Conservation (phyloP, 2,113 vertebrate species). For the Crotalus horridus region DNA sequence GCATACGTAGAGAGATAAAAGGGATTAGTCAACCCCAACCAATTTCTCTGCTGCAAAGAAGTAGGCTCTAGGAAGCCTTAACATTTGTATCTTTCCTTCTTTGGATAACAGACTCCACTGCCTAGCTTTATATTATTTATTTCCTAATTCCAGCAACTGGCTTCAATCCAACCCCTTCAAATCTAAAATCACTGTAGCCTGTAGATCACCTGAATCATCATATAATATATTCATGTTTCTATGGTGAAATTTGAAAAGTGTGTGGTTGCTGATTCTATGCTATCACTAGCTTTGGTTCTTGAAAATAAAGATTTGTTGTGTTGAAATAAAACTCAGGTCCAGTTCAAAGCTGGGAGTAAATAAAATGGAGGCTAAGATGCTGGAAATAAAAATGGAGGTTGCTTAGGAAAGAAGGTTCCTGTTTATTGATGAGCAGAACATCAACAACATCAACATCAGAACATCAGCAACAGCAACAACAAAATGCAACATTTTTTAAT, state of each 20-base stretch:
- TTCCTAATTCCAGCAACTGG: background rate
- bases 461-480: no score
- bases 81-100: background rate
- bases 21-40: background rate
- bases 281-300: background rate
- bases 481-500: no score
- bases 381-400: no score
- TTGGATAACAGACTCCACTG: background rate
- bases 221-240: background rate
- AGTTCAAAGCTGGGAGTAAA: no score
- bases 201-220: background rate
- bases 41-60: background rate
- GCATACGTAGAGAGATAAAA: background rate
- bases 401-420: no score
- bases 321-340: no score
- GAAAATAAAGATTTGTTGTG: background rate
- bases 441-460: no score
- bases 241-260: background rate
- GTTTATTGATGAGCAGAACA: no score
- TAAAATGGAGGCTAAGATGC: no score
- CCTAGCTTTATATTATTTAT: background rate
- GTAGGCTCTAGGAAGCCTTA: background rate
- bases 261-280: background rate
- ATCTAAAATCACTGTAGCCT: background rate
- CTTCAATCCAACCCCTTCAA: background rate